Base-by-base conservation (phyloP, 2,113 vertebrate genomes). In the Aptenodytes forsteri region DNA sequence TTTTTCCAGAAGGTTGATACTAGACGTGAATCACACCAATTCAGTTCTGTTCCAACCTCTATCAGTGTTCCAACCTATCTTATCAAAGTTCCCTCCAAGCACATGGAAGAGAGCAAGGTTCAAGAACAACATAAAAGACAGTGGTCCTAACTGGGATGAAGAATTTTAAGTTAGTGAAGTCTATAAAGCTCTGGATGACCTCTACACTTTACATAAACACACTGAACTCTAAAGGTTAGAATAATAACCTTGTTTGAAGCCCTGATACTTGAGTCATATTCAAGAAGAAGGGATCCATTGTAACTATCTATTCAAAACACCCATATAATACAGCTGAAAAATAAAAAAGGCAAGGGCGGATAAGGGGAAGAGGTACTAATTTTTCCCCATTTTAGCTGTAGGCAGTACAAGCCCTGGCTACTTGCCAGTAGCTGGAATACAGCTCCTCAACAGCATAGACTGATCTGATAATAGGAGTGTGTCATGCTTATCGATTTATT, bases 141-240 rank as follows among this genome's bases (percentile, higher is more conserved):
- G 66, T n/a, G 44, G 44, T 56, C 66, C 62, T 85, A 89, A 89
- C 8, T 27, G 8, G 18, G 42, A 79, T 2, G 2, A 94, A 82
- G 40, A 82, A 89, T 64, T 81, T 87, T 61, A 94, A 89, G 56
- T 89, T 75, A 82, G 14, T 27, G 15, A 93, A 72, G 55, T 66
- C 82, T 66, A 65, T 69, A 90, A 91, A 80, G 82, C 70, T 87
- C 76, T 73, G 64, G 21, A 38, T 82, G 87, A 94, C 70, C 61
- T 87, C 84, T 79, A 85, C 20, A 67, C 47, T 96, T 85, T 46
- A 93, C 61, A 79, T 52, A 87, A 94, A 97, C 44, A 89, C 47
- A 80, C 14, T 54, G 46, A 95, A 85, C 54, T 94, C 65, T 72
- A 89, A 96, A 91, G 81, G 83, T 91, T 89, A 96, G 65, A 95